phyloP scores from a whole-genome alignment of 2,113 vertebrate genomes.

The Syngnathus scovelli region DNA sequence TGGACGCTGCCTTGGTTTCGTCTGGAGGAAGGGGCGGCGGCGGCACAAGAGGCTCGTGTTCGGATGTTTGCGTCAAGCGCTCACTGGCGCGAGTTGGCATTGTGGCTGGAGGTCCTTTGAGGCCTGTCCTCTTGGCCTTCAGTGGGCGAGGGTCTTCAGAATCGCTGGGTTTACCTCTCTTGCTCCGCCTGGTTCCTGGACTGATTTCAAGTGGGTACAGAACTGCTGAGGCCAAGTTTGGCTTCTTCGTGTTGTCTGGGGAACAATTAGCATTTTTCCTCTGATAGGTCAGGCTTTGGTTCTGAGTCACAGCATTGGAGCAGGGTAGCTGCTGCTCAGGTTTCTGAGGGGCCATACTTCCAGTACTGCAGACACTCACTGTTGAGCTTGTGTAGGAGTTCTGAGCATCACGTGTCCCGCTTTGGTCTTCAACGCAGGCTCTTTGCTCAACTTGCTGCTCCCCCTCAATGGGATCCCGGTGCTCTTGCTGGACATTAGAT shows the following conservation, averaged over 20 bases:
- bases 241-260: constrained; percentile 53
- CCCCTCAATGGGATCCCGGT: constrained; percentile 8
- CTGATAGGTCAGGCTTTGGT: constrained; percentile 13
- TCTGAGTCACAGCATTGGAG: constrained; percentile 2
- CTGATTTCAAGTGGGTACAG: constrained; percentile 51
- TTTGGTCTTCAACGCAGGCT: constrained; percentile 41
- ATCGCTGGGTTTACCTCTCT: constrained; percentile 44
- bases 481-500: constrained; percentile 55
- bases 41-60: constrained; percentile 46
- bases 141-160: constrained; percentile 55
- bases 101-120: constrained; percentile 58
- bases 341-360: constrained; percentile 40
- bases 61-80: constrained; percentile 42
- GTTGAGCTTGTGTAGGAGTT: constrained; percentile 32
- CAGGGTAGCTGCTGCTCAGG: constrained; percentile 11
- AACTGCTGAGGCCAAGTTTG: constrained; percentile 58
- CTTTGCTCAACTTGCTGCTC: constrained; percentile 38
- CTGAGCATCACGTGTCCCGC: constrained; percentile 31
- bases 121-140: constrained; percentile 59
- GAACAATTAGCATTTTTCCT: constrained; percentile 16
- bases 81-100: constrained; percentile 33
- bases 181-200: constrained; percentile 54
- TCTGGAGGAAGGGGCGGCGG: constrained; percentile 43
- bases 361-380: constrained; percentile 48
- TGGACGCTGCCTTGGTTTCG: constrained; percentile 54